phyloP scores from a whole-genome alignment of 1,140 invertebrate genomes.

The Rhopalosiphum maidis region DNA sequence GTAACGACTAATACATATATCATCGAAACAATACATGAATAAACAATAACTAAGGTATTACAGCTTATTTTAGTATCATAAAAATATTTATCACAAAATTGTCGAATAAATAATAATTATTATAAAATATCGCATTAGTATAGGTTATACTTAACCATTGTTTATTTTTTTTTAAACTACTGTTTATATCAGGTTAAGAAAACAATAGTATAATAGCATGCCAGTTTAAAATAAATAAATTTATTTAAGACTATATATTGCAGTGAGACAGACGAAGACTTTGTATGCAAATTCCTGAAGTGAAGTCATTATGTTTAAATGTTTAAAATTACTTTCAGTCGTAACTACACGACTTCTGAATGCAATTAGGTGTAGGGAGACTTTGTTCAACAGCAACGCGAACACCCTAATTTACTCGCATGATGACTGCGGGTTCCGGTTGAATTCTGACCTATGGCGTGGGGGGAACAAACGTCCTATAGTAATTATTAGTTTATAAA shows the following conservation, averaged over 20 bases:
- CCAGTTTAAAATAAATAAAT: neutral
- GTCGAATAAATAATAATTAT: too few relatives aligned
- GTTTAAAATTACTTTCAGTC: neutral
- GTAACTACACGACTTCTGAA: neutral
- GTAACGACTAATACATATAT: too few relatives aligned
- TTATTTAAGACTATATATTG: neutral
- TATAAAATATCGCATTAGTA: too few relatives aligned
- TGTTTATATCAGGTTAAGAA: neutral
- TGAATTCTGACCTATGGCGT: neutral
- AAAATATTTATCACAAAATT: too few relatives aligned
- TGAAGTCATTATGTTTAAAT: neutral
- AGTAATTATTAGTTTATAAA: constrained; percentile 3
- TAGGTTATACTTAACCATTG: too few relatives aligned
- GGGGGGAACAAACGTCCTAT: neutral
- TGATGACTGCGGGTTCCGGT: constrained; percentile 33
- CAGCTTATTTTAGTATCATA: too few relatives aligned
- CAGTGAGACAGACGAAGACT: neutral
- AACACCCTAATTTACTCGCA: constrained; percentile 44
- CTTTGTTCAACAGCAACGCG: neutral
- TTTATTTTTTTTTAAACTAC: too few relatives aligned
- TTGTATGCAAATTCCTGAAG: neutral
- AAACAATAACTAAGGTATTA: too few relatives aligned
- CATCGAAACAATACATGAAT: too few relatives aligned
- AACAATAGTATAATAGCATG: neutral
- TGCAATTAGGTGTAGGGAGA: neutral